Conservation (phyloP, 64 coral and sea anemone genomes). For the Acropora yongei region DNA sequence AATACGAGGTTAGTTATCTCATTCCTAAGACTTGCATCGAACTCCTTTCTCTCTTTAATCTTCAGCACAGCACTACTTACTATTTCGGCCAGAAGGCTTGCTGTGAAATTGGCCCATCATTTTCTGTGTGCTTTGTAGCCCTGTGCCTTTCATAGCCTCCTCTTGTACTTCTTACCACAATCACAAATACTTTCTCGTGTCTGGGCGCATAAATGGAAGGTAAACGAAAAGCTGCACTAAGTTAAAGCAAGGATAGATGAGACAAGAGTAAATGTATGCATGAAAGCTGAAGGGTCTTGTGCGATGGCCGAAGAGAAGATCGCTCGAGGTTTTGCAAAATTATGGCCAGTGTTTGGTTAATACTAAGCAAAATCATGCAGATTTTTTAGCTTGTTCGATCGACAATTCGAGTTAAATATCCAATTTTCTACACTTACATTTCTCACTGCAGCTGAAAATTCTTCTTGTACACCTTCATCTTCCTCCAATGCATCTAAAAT, state of each 20-base stretch:
- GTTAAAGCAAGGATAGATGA: no score
- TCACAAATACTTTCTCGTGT: slow-evolving; percentile 14
- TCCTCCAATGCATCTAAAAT: slow-evolving; percentile 56
- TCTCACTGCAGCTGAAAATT: no score
- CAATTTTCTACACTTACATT: no score
- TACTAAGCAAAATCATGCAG: neutral
- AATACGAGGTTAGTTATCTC: slow-evolving; percentile 33
- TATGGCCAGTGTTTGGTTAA: no score
- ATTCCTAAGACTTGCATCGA: slow-evolving; percentile 18
- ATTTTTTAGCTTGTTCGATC: neutral
- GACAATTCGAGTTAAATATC: neutral
- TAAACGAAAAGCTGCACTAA: neutral
- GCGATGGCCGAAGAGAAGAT: neutral
- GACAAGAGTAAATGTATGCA: no score
- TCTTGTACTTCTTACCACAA: slow-evolving; percentile 61
- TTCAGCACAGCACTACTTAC: slow-evolving; percentile 16
- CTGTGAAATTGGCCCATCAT: slow-evolving; percentile 24
- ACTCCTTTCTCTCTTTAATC: neutral
- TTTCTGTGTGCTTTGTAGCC: slow-evolving; percentile 58
- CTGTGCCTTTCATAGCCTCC: slow-evolving; percentile 48
- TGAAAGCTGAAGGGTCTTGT: no score
- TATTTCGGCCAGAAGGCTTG: slow-evolving; percentile 28
- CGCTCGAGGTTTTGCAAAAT: neutral
- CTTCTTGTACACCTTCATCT: slow-evolving; percentile 13
- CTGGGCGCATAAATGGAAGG: neutral